Percentiles rank a stretch among this genome's conserved stretches.
phyloP scores from a whole-genome alignment of 2,113 vertebrate genomes.

The Anarrhichthys ocellatus region DNA sequence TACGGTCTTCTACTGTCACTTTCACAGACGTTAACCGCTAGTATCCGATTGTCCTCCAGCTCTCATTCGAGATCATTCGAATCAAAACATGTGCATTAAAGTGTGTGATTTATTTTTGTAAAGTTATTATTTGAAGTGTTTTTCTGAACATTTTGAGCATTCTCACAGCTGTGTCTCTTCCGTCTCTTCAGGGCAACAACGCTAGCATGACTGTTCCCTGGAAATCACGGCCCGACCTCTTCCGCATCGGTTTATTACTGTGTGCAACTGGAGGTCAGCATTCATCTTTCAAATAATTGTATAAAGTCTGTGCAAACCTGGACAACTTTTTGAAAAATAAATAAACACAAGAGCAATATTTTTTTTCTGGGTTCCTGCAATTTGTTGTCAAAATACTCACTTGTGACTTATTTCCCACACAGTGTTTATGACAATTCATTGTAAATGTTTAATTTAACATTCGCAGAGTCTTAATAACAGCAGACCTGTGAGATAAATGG shows the following conservation, averaged over 20 bases:
- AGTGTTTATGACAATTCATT: background rate
- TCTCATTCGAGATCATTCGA: background rate
- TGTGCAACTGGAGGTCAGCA: conserved; percentile 62
- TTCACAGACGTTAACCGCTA: background rate
- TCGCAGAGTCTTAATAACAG: no score
- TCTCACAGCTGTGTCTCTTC: background rate
- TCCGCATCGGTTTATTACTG: conserved; percentile 37
- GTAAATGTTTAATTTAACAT: background rate
- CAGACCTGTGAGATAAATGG: background rate
- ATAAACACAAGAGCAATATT: background rate
- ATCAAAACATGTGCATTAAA: background rate
- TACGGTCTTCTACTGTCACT: background rate
- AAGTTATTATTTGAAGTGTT: background rate
- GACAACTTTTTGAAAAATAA: background rate
- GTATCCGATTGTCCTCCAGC: background rate
- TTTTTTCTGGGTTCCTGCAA: background rate
- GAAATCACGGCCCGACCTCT: conserved; percentile 29
- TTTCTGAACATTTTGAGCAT: background rate
- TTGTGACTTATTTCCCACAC: background rate
- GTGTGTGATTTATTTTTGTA: background rate
- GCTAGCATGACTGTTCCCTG: conserved; percentile 47
- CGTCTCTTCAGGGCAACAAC: conserved; percentile 36
- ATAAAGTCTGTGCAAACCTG: background rate
- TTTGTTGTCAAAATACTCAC: background rate
- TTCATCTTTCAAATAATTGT: background rate